phyloP scores from a whole-genome alignment of 2,797 vertebrate species.

The Saxicola maurus region DNA sequence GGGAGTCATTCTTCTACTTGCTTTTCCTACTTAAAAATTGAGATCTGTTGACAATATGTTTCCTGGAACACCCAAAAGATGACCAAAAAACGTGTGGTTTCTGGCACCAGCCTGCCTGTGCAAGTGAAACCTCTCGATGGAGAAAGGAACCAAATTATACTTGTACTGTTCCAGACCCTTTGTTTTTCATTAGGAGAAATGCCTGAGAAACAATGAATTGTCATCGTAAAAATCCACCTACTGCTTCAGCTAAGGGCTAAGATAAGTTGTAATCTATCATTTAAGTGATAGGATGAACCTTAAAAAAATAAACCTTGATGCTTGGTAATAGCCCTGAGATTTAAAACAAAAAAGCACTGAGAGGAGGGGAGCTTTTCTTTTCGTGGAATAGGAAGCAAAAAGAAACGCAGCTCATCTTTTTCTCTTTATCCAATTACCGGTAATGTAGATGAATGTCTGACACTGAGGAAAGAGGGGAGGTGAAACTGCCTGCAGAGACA shows the following conservation, averaged over 20 bases:
- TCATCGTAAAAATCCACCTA: background rate
- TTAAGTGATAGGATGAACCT: background rate
- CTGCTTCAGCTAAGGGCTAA: background rate
- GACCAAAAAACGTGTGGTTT: constrained; percentile 50
- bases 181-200: constrained; percentile 32
- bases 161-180: constrained; percentile 3
- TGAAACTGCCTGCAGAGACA: background rate
- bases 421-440: constrained; percentile 7
- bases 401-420: background rate
- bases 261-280: background rate
- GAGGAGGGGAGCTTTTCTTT: background rate
- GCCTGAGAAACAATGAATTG: constrained; percentile 16
- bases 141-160: constrained; percentile 3
- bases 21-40: constrained; percentile 17
- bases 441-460: background rate
- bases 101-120: background rate
- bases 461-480: background rate
- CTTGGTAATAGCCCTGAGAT: background rate
- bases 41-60: constrained; percentile 27
- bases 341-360: background rate
- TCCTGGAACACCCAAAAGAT: constrained; percentile 50
- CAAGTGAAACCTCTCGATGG: constrained; percentile 27
- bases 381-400: background rate
- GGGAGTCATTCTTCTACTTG: background rate
- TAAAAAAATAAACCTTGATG: background rate